These are phyloP conservation scores for Drosophila hamatofila DNA, from an alignment of 2,888 invertebrate species.

Conservation along the genomic window DNA sequence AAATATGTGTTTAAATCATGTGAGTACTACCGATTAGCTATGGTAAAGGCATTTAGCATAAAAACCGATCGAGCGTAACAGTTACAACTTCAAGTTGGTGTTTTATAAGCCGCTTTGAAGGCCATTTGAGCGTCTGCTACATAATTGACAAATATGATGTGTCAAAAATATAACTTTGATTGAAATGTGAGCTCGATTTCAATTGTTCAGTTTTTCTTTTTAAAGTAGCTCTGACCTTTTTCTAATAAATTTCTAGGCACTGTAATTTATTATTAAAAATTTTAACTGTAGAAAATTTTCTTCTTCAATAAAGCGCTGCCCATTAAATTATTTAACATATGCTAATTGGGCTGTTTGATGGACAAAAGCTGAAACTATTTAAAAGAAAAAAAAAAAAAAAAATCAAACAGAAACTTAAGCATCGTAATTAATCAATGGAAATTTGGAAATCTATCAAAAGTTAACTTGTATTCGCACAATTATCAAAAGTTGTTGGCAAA, in stretches of 20 bases:
- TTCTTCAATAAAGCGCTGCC: conserved; percentile 3
- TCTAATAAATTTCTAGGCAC: not conserved
- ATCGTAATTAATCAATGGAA: conserved; percentile 59
- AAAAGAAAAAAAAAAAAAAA: conserved; percentile 6
- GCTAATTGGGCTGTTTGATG: conserved; percentile 32
- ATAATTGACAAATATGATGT: conserved; percentile 37
- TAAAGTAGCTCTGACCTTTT: conserved; percentile 6
- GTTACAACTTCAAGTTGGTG: conserved; percentile 18
- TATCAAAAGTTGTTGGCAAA: conserved; percentile 29
- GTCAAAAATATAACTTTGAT: conserved; percentile 53
- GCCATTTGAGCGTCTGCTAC: conserved; percentile 19
- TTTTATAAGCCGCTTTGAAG: conserved; percentile 48
- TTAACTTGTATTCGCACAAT: conserved; percentile 27
- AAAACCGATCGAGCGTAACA: conserved; percentile 26
- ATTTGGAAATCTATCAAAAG: conserved; percentile 42
- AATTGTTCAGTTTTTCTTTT: not conserved
- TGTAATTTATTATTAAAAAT: not conserved
- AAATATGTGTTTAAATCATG: conserved; percentile 34
- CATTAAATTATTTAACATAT: conserved; percentile 30
- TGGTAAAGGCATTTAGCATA: conserved; percentile 48
- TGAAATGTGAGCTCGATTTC: conserved; percentile 30
- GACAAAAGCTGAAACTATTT: conserved; percentile 9
- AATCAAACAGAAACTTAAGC: conserved; percentile 34
- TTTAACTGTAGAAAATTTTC: not conserved
- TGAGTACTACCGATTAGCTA: conserved; percentile 48